Evolutionary conservation across 1,140 invertebrate species (phyloP).

Genomic region (Lordiphosa stackelbergi): DNA sequence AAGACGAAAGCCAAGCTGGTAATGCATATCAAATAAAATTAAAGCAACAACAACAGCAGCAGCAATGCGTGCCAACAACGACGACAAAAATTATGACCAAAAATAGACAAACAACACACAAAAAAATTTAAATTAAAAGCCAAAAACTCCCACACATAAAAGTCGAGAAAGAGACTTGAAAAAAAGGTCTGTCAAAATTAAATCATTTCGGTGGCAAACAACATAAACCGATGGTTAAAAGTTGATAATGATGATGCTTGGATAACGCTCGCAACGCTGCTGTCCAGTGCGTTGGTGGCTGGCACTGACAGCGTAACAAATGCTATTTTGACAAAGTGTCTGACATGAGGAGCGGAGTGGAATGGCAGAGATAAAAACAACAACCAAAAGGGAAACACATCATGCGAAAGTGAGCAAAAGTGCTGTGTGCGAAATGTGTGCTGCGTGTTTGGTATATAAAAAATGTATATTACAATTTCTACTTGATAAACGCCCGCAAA

Average conservation of each 20-base stretch:
- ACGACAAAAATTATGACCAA: slow-evolving; percentile 57
- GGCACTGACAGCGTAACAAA: slow-evolving; percentile 73
- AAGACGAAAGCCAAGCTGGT: slow-evolving; percentile 71
- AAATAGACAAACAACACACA: slow-evolving; percentile 47
- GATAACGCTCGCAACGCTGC: slow-evolving; percentile 66
- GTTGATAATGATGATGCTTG: slow-evolving; percentile 75
- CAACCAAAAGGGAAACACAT: slow-evolving; percentile 32
- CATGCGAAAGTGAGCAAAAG: slow-evolving; percentile 68
- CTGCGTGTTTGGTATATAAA: slow-evolving; percentile 41
- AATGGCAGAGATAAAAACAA: slow-evolving; percentile 41
- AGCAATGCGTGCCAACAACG: slow-evolving; percentile 22
- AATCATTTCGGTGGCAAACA: slow-evolving; percentile 75
- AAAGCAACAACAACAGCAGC: slow-evolving; percentile 37
- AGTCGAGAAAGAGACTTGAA: slow-evolving; percentile 67
- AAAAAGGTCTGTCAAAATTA: slow-evolving; percentile 68
- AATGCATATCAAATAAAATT: slow-evolving; percentile 75
- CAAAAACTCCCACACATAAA: slow-evolving; percentile 76
- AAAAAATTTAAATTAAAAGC: slow-evolving; percentile 72
- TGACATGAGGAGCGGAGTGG: slow-evolving; percentile 71
- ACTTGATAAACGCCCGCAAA: slow-evolving; percentile 53
- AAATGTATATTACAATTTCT: slow-evolving; percentile 46
- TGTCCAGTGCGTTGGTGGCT: slow-evolving; percentile 71
- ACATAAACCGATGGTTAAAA: slow-evolving; percentile 75
- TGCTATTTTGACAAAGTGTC: slow-evolving; percentile 75
- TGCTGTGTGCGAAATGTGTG: slow-evolving; percentile 53